phyloP scores from a whole-genome alignment of 2,797 vertebrate species.

The Carcharodon carcharias region DNA sequence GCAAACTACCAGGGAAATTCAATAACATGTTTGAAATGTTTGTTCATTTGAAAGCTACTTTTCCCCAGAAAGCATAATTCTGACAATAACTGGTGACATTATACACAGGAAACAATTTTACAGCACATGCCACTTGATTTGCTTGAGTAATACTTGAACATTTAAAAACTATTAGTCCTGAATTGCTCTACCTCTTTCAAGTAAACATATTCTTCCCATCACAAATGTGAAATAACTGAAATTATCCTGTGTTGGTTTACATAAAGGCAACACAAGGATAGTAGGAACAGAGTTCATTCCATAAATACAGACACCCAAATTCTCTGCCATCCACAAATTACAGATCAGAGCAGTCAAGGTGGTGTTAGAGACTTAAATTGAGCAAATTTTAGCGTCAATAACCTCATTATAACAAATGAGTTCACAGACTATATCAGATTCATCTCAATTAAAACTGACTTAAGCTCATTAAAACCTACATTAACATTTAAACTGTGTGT shows the following conservation, averaged over 20 bases:
- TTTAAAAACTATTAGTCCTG: no score
- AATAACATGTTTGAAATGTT: background rate
- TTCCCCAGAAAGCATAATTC: background rate
- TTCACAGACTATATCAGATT: background rate
- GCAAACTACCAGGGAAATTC: background rate
- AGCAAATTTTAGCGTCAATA: background rate
- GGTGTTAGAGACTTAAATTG: background rate
- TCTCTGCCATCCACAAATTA: background rate
- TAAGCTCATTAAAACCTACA: background rate
- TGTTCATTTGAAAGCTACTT: background rate
- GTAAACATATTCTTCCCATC: background rate
- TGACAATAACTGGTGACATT: background rate
- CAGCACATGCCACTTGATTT: background rate
- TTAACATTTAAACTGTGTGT: background rate
- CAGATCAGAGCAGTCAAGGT: background rate
- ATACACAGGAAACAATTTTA: background rate
- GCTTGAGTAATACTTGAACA: background rate
- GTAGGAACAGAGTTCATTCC: background rate
- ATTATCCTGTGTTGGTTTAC: background rate
- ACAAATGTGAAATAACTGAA: background rate
- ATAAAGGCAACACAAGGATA: background rate
- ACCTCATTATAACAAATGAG: background rate
- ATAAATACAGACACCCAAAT: background rate
- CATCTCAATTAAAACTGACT: background rate
- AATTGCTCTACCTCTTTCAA: background rate